Base-by-base conservation (phyloP, 2,888 invertebrate species). In the Acheta domesticus region DNA sequence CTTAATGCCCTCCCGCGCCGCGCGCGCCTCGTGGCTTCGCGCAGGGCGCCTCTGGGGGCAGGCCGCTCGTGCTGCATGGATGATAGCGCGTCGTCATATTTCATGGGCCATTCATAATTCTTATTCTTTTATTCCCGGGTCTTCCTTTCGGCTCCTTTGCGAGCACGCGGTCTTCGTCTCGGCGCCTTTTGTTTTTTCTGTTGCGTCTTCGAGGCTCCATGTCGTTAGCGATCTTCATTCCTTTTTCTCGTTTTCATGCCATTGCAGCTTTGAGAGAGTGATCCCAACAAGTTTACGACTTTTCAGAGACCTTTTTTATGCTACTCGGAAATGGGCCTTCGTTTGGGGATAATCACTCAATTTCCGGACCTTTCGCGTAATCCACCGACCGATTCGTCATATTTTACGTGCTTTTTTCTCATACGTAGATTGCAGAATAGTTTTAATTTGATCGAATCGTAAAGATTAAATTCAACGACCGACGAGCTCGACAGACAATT, bases 141-240 rank as follows among this genome's bases (percentile, higher is more conserved):
- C 62, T 62, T 62, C n/a, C n/a, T 62, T 62, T 62, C 62, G 62
- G 14, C n/a, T 62, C 62, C 62, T n/a, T n/a, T n/a, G n/a, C n/a
- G n/a, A n/a, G n/a, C n/a, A n/a, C n/a, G n/a, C n/a, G n/a, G n/a
- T n/a, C n/a, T n/a, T 62, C 62, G 16, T 62, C n/a, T 62, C n/a
- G 14, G 2, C 62, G 1, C 14, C 62, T 11, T 62, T 62, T 62
- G 62, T 62, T 62, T 62, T 62, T 19, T 62, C n/a, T 19, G 62
- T 62, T 19, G n/a, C 16, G n/a, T 14, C 16, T 4, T n/a, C 14
- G 62, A 62, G 62, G 14, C 16, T 62, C n/a, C 62, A 62, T 62
- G n/a, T 19, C 62, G 16, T 62, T n/a, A 14, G 62, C n/a, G n/a
- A 62, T 62, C 62, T 62, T 62, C 14, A 11, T 62, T 62, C 5